A percentile compares a stretch with the other conserved stretches of the same genome.
These are phyloP conservation scores for Pyrochroa serraticornis DNA, from an alignment of 2,888 invertebrate genomes.

Conservation along the genomic window DNA sequence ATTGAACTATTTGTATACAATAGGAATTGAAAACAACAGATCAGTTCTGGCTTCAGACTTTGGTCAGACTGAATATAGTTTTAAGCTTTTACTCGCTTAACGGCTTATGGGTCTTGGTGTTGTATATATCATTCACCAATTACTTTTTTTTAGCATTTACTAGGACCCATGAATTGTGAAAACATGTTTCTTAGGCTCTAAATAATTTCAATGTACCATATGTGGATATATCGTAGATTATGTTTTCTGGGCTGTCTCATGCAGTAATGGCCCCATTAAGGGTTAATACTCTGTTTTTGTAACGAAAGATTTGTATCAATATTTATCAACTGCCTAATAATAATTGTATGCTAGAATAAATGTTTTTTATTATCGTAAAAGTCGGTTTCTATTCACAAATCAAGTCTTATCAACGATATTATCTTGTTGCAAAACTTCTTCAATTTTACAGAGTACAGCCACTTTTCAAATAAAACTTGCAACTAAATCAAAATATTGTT, in stretches of 20 bases:
- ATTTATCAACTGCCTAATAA: slow-evolving; percentile 56
- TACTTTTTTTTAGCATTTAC: slow-evolving; percentile 33
- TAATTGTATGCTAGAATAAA: slow-evolving; percentile 51
- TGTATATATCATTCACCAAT: slow-evolving; percentile 43
- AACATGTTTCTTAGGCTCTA: slow-evolving; percentile 53
- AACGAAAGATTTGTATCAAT: slow-evolving; percentile 54
- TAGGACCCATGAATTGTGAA: slow-evolving; percentile 48
- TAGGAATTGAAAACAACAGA: slow-evolving; percentile 41
- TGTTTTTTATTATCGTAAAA: slow-evolving; percentile 35
- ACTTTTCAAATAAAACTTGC: no score
- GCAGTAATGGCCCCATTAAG: slow-evolving; percentile 31
- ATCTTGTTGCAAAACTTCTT: no score
- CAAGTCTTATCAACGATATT: no score
- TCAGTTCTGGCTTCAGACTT: slow-evolving; percentile 39
- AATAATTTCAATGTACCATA: slow-evolving; percentile 58
- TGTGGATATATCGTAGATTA: slow-evolving; percentile 58
- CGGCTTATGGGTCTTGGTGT: slow-evolving; percentile 48
- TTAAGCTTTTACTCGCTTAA: slow-evolving; percentile 49
- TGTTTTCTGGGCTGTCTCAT: slow-evolving; percentile 37
- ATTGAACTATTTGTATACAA: slow-evolving; percentile 44
- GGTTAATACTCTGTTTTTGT: slow-evolving; percentile 52
- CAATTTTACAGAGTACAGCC: no score
- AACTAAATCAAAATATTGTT: no score
- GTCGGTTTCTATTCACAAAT: slow-evolving; percentile 6
- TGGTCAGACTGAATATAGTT: slow-evolving; percentile 43